Evolutionary conservation across 2,113 vertebrate species (phyloP), one percentile per base, ranked within the genome.

Genomic region (Sander lucioperca): DNA sequence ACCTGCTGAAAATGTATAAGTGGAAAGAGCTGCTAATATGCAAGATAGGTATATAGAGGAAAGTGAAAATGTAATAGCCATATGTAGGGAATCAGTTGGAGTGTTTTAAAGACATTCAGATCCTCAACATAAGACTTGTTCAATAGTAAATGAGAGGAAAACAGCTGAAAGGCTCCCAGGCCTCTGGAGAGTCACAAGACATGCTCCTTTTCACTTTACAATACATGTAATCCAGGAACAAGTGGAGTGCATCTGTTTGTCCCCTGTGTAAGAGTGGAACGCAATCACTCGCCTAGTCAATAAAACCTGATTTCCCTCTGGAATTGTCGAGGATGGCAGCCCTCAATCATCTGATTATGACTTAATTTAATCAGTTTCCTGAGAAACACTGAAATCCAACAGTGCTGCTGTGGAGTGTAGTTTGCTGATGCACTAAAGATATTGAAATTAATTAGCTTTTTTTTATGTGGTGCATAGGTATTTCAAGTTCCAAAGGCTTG

Each of bases 271-370:
- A 53, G 25, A 79, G 53, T 45, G 77, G 45, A 78, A 79, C 54
- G 77, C 67, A 87, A 58, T 87, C 71, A 87, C 76, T 82, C 30
- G 36, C 75, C 71, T 59, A 51, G 74, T 88, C 88, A 86, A 88
- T 90, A 88, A 80, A 86, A 73, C 53, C 79, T 79, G 74, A 92
- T 90, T 91, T 91, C 82, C 91, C 85, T 76, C 27, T 50, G 58
- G 89, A 82, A 81, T 74, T 86, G 76, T 85, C 19, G 23, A 88
- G 83, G 82, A 82, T 86, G 85, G 80, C 86, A 90, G 77, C 78
- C 50, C 72, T 90, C 86, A 84, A 77, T 88, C 79, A 86, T 88
- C 71, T 83, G 71, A 91, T 92, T 83, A 83, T 82, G 79, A 63
- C 77, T 85, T 88, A 73, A 89, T 85, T 87, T 73, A 79, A 92